Base-by-base conservation (phyloP, 2,113 vertebrate genomes). In the Zapus hudsonius region DNA sequence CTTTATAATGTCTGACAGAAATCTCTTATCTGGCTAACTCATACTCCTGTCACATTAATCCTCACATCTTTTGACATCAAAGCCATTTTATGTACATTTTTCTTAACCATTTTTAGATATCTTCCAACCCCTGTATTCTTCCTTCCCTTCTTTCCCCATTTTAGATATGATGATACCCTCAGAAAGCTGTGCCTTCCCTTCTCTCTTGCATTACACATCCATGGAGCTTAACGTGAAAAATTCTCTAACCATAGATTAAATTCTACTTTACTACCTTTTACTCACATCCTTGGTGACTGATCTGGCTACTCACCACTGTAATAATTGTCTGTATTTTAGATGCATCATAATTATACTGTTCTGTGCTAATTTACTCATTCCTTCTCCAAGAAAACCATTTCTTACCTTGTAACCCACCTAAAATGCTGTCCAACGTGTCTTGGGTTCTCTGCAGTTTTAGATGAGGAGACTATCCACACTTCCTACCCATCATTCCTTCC, bases 401-500 rank as follows among this genome's bases (percentile, higher is more conserved):
- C n/a, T n/a, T n/a, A n/a, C n/a, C n/a, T n/a, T n/a, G n/a, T n/a
- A n/a, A n/a, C n/a, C n/a, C n/a, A n/a, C n/a, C n/a, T n/a, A n/a
- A n/a, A n/a, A n/a, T n/a, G n/a, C n/a, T n/a, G n/a, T n/a, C n/a
- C n/a, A n/a, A n/a, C n/a, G n/a, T n/a, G n/a, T n/a, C n/a, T n/a
- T n/a, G 6, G 23, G 6, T 82, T 33, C 27, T 44, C 19, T 44
- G 10, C 17, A 47, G 29, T 23, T 55, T 76, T 29, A 47, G 19
- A 82, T 44, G 44, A 10, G 2, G 31, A 33, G 0, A 3, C 29
- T 3, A 38, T 31, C 9, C 11, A 36, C 1, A 3, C 1, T 13
- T 84, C 6, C 12, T 67, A 4, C 42, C 19, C 44, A 29, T 22
- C 9, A 20, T 36, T 23, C 63, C 11, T 52, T 63, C 3, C 20